Evolutionary conservation across 23 tunicate species (phyloP).

Genomic region (Phallusia fumigata): DNA sequence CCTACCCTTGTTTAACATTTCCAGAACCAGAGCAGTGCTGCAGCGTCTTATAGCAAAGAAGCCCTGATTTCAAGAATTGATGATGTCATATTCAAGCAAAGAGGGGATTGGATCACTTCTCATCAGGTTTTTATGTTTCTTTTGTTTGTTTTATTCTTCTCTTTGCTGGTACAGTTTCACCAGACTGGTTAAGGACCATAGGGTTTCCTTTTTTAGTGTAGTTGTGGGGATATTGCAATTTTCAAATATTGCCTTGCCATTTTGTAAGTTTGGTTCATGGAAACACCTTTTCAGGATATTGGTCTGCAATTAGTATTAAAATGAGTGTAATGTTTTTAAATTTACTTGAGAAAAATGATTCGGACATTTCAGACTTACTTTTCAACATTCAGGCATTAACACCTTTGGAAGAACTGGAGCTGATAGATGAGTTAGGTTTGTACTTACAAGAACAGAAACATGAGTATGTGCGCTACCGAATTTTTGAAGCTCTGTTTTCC

Average conservation of each 20-base stretch:
- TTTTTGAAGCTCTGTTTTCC: conserved; percentile 79
- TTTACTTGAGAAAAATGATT: no score
- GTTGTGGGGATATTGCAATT: no score
- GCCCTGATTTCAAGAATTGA: conserved; percentile 33
- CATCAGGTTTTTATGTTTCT: conserved; percentile 29
- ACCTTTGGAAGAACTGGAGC: conserved; percentile 68
- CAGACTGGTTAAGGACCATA: no score
- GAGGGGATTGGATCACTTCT: conserved; percentile 41
- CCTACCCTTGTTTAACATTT: not conserved
- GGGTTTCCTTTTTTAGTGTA: no score
- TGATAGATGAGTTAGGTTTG: conserved; percentile 64
- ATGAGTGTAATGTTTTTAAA: no score
- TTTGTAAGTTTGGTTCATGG: no score
- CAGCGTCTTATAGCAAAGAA: conserved; percentile 39
- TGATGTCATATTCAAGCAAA: conserved; percentile 39
- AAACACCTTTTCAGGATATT: no score
- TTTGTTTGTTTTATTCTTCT: no score
- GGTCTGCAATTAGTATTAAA: no score
- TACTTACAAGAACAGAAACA: conserved; percentile 74
- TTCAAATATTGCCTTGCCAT: no score
- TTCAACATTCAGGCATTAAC: conserved; percentile 25
- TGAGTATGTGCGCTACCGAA: conserved; percentile 85
- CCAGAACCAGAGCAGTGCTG: conserved; percentile 34
- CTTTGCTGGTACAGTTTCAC: no score
- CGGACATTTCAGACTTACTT: no score